Percentiles rank a stretch among this genome's conserved stretches.
These are phyloP conservation scores for Drosophila azteca DNA, from an alignment of 1,140 invertebrate genomes.

Conservation along the genomic window DNA sequence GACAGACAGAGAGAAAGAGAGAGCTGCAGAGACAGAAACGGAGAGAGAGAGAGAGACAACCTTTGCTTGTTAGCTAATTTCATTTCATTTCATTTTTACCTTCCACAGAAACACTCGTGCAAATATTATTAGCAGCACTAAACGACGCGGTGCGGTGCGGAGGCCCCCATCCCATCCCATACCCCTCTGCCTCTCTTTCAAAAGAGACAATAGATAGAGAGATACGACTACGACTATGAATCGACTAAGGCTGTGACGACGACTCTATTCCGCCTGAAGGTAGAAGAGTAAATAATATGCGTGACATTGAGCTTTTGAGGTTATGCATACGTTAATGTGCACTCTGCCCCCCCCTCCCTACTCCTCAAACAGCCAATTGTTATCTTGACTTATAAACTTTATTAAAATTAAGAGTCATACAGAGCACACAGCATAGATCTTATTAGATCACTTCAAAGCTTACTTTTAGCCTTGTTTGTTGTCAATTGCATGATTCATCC, in stretches of 20 bases:
- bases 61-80: conserved; percentile 65
- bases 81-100: conserved; percentile 49
- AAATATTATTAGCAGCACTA: conserved; percentile 42
- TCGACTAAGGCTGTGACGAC: conserved; percentile 18
- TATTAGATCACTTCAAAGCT: too few species aligned
- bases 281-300: conserved; percentile 69
- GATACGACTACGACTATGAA: conserved; percentile 38
- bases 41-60: not conserved
- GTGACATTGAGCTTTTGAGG: conserved; percentile 76
- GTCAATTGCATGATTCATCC: too few species aligned
- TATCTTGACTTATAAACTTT: conserved; percentile 31
- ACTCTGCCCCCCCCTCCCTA: conserved; percentile 8
- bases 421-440: too few species aligned
- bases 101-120: conserved; percentile 25
- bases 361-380: conserved; percentile 52
- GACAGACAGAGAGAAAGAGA: conserved; percentile 30
- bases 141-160: too few species aligned
- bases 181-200: too few species aligned
- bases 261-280: not conserved
- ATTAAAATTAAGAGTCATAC: too few species aligned
- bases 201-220: conserved; percentile 49
- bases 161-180: too few species aligned
- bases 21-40: too few species aligned
- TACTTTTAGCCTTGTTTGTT: too few species aligned
- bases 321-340: conserved; percentile 69